Evolutionary conservation across 2,888 invertebrate genomes (phyloP).

Genomic region (Cacoxenus indagator): DNA sequence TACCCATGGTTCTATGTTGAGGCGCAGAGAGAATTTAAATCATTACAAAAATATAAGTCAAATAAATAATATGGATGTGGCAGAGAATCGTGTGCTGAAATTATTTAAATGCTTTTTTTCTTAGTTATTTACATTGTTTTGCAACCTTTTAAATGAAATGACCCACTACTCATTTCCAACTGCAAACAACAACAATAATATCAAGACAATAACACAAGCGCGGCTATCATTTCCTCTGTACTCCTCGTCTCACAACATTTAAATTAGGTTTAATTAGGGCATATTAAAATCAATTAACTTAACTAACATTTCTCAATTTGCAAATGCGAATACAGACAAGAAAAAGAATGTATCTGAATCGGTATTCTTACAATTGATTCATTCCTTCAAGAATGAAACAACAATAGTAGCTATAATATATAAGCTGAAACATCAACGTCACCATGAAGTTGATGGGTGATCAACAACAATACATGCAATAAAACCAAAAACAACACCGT

Average conservation of each 20-base stretch:
- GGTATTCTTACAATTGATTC: neutral
- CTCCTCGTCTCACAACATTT: conserved; percentile 32
- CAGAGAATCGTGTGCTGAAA: no score
- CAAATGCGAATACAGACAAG: neutral
- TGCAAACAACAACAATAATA: neutral
- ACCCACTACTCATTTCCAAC: conserved; percentile 5
- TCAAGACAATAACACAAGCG: neutral
- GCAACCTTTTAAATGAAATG: conserved; percentile 11
- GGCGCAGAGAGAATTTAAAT: no score
- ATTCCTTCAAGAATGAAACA: conserved; percentile 8
- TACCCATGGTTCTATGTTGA: no score
- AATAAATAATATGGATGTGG: neutral
- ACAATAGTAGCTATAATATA: neutral
- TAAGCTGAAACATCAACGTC: neutral
- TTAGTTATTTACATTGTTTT: neutral
- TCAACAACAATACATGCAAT: no score
- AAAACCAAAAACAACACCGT: no score
- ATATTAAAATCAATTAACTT: conserved; percentile 66
- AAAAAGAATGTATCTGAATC: neutral
- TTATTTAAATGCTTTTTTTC: neutral
- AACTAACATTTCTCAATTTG: conserved; percentile 22
- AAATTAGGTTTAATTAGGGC: conserved; percentile 61
- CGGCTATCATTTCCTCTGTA: neutral
- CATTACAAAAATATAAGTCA: neutral
- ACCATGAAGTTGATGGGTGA: neutral